These are phyloP conservation scores for Hiodon alosoides DNA, from an alignment of 2,113 vertebrate species.

Conservation along the genomic window DNA sequence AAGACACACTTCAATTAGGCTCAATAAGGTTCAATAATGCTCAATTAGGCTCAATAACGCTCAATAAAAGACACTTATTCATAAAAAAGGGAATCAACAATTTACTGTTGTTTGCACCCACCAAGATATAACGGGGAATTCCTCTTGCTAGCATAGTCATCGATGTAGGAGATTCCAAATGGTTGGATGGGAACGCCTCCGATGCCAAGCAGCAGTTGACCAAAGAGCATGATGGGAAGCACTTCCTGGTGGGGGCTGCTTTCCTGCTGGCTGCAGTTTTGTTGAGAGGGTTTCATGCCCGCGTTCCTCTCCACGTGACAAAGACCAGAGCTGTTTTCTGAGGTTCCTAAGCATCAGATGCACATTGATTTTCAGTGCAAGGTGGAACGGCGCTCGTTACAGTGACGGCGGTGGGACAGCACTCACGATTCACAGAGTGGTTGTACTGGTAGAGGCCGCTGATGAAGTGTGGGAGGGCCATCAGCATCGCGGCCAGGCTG, in stretches of 20 bases:
- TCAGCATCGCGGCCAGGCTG: constrained; percentile 71
- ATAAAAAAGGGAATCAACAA: not conserved
- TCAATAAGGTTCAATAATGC: too few species aligned
- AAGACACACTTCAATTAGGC: too few species aligned
- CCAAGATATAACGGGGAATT: constrained; percentile 91
- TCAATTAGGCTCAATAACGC: too few species aligned
- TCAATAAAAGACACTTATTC: not conserved
- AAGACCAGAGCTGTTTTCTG: constrained; percentile 51
- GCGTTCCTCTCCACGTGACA: constrained; percentile 41
- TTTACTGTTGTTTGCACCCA: constrained; percentile 36
- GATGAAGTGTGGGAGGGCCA: constrained; percentile 81
- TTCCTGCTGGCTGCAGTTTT: constrained; percentile 44
- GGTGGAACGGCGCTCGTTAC: too few species aligned
- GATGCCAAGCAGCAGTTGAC: constrained; percentile 79
- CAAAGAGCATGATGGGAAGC: constrained; percentile 72
- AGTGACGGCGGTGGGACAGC: not conserved
- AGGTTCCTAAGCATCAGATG: constrained; percentile 39
- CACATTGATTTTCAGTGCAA: too few species aligned
- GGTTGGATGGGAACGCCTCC: constrained; percentile 87
- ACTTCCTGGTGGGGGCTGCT: constrained; percentile 45
- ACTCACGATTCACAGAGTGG: constrained; percentile 59
- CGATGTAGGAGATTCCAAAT: constrained; percentile 95
- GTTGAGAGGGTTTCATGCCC: constrained; percentile 12
- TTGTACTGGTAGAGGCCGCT: constrained; percentile 66
- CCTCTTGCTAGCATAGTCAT: constrained; percentile 78